Evolutionary conservation across 1,140 invertebrate genomes (phyloP).

Genomic region (Samia ricini): DNA sequence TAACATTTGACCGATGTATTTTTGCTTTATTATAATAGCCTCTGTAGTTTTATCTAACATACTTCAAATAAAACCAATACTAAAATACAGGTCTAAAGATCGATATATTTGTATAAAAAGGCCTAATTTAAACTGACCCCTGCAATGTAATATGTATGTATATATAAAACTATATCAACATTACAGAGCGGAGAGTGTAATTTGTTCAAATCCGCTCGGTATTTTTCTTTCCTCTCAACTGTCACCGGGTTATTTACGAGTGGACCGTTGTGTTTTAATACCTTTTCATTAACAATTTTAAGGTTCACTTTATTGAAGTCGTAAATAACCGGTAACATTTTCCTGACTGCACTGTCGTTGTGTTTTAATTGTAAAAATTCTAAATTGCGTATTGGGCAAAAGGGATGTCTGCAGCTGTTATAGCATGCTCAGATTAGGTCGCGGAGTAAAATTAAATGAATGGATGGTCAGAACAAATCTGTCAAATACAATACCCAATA

Average conservation of each 20-base stretch:
- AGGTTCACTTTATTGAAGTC: constrained; percentile 73
- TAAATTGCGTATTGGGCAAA: background rate
- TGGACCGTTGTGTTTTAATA: constrained; percentile 68
- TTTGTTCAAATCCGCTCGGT: constrained; percentile 63
- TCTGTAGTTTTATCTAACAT: no score
- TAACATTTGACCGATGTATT: no score
- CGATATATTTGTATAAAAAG: background rate
- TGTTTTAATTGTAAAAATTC: constrained; percentile 49
- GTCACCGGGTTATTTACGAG: constrained; percentile 72
- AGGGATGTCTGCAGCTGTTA: background rate
- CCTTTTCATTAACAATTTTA: constrained; percentile 77
- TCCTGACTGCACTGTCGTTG: constrained; percentile 48
- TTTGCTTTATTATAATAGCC: no score
- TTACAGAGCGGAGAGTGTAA: constrained; percentile 30
- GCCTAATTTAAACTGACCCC: background rate
- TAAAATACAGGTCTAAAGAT: background rate
- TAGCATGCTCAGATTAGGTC: no score
- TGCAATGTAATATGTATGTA: background rate
- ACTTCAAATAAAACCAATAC: no score
- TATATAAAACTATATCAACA: background rate
- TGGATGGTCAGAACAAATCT: no score
- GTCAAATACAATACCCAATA: no score
- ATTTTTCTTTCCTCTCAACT: constrained; percentile 65
- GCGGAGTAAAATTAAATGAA: no score
- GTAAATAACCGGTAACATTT: constrained; percentile 70